Evolutionary conservation across 2,888 invertebrate species (phyloP), one percentile per base, ranked within the genome.

Genomic region (Netelia melanura): DNA sequence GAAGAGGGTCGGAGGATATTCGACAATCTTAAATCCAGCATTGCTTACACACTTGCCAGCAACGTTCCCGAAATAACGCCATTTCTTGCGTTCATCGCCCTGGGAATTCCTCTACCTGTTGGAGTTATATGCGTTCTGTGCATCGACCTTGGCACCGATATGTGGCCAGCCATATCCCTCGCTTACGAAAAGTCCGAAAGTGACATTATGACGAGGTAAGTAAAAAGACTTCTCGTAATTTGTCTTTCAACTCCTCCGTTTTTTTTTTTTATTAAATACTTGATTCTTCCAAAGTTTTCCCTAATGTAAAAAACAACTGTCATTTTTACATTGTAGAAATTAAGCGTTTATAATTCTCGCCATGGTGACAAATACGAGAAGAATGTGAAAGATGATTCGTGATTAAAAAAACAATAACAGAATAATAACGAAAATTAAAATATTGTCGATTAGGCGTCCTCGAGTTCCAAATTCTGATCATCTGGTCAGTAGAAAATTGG

Each of bases 101-200:
- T 94, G 44, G 94, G 94, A 78, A 94, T 95, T 89, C 95, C 95
- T 61, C 91, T 95, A n/a, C 95, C 95, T 0, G 93, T 95, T 3
- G 95, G 95, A 71, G 95, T 95, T 72, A 95, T 95, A 86, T 95
- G 95, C 82, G 96, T 97, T 87, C 93, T 96, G 81, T 96, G 97
- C 89, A 96, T 97, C 88, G 97, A 97, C 93, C 95, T 97, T 82
- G 97, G 97, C 65, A 97, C 97, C 8, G 97, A 97, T 93, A 95
- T 97, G 93, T 95, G 96, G 91, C 97, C 97, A 0, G 97, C 97
- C 52, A 97, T 97, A 94, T 97, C 97, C 87, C 94, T 97, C 83
- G 97, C 97, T 3, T 97, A 97, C 90, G 97, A 97, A 93, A 95
- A 95, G 83, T 95, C 97, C 0, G 97, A 97, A 92, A 95, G 95